Evolutionary conservation across 2,113 vertebrate genomes (phyloP), one percentile per base, ranked within the genome.

Genomic region (Piliocolobus tephrosceles): DNA sequence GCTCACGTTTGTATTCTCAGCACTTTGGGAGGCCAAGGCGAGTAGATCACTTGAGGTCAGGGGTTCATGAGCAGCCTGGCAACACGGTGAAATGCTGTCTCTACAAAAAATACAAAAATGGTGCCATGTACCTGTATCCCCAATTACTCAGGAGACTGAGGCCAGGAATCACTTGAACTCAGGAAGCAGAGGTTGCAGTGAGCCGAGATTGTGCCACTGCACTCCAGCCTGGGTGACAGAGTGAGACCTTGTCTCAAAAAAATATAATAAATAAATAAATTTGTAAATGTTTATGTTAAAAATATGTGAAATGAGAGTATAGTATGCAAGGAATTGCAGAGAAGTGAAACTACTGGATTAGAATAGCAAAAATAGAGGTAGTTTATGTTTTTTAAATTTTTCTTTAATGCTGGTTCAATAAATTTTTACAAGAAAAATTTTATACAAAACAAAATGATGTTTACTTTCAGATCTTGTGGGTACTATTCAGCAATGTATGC

Each of bases 361-460:
- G 12, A 55, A 82, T 25, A 8, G 22, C 16, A 94, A 73, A 70
- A 79, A 45, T 38, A 47, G 30, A 52, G 20, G 10, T 3, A 57
- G n/a, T 75, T 66, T 35, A 55, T 11, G 3, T 91, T 81, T 30
- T 94, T 70, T 35, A 70, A 80, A 70, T 12, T 78, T 80, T 92
- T 66, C 18, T 78, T 95, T 86, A 76, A 81, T 23, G 35, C 35
- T 61, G 55, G 58, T 55, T 88, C 27, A 14, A 40, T 72, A 72
- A 11, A 80, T 86, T 90, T 94, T 94, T 70, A 40, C 61, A 64
- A 86, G 72, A 94, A 95, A 80, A 82, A 17, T 11, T 68, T 18
- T 55, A 13, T n/a, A n/a, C 10, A 61, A 84, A 93, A 82, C 35
- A 84, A 95, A 93, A 81, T 80, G 6, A 66, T 7, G 38, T 5